phyloP scores from a whole-genome alignment of 2,888 invertebrate genomes.

The Temnothorax rugatulus region DNA sequence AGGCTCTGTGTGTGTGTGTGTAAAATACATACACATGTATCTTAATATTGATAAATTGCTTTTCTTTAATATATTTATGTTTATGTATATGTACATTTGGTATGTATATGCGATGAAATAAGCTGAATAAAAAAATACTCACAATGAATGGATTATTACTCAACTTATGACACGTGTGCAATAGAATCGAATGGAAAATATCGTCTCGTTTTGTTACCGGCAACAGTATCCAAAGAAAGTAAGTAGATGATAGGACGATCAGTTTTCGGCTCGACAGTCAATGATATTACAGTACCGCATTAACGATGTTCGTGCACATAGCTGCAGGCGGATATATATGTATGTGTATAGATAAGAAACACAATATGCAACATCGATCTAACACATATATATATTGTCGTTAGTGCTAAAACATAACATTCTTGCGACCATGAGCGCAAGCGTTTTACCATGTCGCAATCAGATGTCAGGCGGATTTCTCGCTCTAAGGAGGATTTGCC shows the following conservation, averaged over 20 bases:
- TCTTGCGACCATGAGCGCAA: conserved; percentile 64
- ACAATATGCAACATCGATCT: conserved; percentile 78
- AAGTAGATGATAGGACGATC: conserved; percentile 36
- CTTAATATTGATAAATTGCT: background rate
- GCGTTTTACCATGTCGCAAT: conserved; percentile 77
- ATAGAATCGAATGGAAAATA: background rate
- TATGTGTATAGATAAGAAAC: conserved; percentile 32
- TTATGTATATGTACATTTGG: background rate
- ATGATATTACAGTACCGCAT: conserved; percentile 77
- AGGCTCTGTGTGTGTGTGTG: background rate
- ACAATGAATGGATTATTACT: background rate
- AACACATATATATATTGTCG: conserved; percentile 66
- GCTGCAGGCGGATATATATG: conserved; percentile 80
- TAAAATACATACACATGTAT: background rate
- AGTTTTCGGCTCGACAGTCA: conserved; percentile 72
- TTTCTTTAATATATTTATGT: background rate
- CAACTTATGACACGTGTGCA: background rate
- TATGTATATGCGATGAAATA: background rate
- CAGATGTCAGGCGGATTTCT: conserved; percentile 78
- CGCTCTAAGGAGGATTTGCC: conserved; percentile 71
- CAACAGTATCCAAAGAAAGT: conserved; percentile 13
- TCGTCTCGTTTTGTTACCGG: background rate
- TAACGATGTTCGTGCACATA: conserved; percentile 84
- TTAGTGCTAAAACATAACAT: conserved; percentile 71
- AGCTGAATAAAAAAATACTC: conserved; percentile 2